These are phyloP conservation scores for Callimorpha dominula DNA, from an alignment of 2,888 invertebrate species.

Conservation along the genomic window DNA sequence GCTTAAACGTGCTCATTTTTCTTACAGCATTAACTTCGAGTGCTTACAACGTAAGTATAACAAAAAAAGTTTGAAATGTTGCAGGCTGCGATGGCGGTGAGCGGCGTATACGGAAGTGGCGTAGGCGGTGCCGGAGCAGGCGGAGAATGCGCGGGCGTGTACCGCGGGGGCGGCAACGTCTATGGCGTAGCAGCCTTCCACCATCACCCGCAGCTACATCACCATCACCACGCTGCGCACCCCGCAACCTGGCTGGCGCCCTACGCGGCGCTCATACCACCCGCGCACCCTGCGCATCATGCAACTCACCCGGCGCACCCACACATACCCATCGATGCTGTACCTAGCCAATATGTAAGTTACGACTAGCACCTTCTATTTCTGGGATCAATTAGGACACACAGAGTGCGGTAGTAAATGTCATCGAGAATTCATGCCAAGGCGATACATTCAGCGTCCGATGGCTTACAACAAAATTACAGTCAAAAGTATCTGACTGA, in stretches of 20 bases:
- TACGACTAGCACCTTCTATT: neutral
- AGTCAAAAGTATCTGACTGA: conserved; percentile 5
- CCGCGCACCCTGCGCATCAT: conserved; percentile 74
- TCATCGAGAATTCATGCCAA: conserved; percentile 14
- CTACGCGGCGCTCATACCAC: conserved; percentile 80
- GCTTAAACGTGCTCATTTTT: neutral
- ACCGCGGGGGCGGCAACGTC: conserved; percentile 78
- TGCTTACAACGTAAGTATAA: conserved; percentile 22
- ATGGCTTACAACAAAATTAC: conserved; percentile 13
- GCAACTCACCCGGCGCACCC: conserved; percentile 76
- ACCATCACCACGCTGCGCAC: conserved; percentile 78
- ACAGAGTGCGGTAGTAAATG: conserved; percentile 43
- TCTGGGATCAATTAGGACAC: conserved; percentile 29
- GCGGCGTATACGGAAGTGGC: conserved; percentile 78
- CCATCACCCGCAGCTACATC: conserved; percentile 80
- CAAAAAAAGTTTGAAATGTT: conserved; percentile 42
- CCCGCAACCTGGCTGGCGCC: conserved; percentile 81
- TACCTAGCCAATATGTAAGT: conserved; percentile 85
- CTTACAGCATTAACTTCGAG: neutral
- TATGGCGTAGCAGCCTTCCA: conserved; percentile 82
- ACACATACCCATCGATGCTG: conserved; percentile 82
- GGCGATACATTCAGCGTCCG: conserved; percentile 3
- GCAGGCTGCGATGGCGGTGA: conserved; percentile 79
- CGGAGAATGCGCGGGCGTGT: conserved; percentile 78
- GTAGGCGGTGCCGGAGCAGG: conserved; percentile 72